Base-by-base conservation (phyloP, 2,888 invertebrate genomes). In the Gymnosoma rotundatum region DNA sequence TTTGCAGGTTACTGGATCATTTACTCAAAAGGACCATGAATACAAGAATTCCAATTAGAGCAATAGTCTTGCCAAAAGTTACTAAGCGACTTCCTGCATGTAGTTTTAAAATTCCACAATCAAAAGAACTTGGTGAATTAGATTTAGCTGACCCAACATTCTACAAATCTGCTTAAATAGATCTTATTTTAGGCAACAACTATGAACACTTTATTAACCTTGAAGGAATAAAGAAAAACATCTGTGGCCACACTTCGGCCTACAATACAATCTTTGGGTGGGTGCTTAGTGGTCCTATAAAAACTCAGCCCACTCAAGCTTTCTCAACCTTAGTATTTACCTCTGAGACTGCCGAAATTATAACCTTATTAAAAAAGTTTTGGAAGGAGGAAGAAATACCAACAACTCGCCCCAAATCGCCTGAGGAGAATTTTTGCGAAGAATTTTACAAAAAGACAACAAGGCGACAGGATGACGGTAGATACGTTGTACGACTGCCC, bases 1-100 rank as follows among this genome's bases (percentile, higher is more conserved):
- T n/a, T n/a, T n/a, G n/a, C n/a, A n/a, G n/a, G n/a, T n/a, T n/a
- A n/a, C n/a, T n/a, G n/a, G n/a, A n/a, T n/a, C n/a, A 50, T 16
- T 70, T 60, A 36, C 1, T 38, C 8, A 58, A 48, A 18, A 61
- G 20, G 14, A 18, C 36, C n/a, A n/a, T 18, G 14, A 73, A 73
- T n/a, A 9, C 36, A 12, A 9, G 61, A 61, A 16, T 60, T 9
- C 48, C 72, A 1, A 61, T 73, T 36, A 73, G 50, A 12, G 52
- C 72, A 12, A 73, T 73, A 61, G 61, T 73, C 3, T 50, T 73
- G 18, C 72, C 72, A 12, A 73, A 61, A n/a, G 72, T 73, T 6
- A 73, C 72, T 2, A 60, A 73, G 4, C n/a, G n/a, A 3, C 61
- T 73, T 9, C 73, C 61, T 16, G 61, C 60, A 1, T n/a, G 2